A percentile compares a stretch with the other conserved stretches of the same genome.
Evolutionary conservation across 1,140 invertebrate genomes (phyloP).

Genomic region (Akabosia matsudoensis): DNA sequence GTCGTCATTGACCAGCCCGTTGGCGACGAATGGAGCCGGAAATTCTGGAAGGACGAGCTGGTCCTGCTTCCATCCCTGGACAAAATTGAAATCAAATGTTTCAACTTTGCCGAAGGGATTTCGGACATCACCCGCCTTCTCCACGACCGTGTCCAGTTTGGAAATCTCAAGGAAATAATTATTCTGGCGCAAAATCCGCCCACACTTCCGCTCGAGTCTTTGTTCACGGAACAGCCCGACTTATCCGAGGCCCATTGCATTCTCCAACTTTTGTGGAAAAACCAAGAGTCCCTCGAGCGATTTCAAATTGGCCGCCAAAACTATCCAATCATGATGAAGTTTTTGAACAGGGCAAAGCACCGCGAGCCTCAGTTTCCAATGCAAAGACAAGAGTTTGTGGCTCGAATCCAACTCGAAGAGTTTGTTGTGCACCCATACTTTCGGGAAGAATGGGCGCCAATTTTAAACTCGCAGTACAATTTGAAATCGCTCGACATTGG

Average conservation of each 20-base stretch:
- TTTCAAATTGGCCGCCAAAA: slow-evolving; percentile 20
- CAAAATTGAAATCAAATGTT: slow-evolving; percentile 30
- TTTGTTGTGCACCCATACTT: slow-evolving; percentile 28
- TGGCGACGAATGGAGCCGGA: not conserved
- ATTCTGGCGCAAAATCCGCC: slow-evolving; percentile 19
- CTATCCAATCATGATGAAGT: slow-evolving; percentile 19
- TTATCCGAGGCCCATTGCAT: not conserved
- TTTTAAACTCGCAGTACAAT: slow-evolving; percentile 21
- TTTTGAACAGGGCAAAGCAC: not conserved
- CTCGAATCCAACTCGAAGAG: slow-evolving; percentile 15
- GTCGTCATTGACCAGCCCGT: slow-evolving; percentile 17
- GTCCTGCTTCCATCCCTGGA: slow-evolving; percentile 1
- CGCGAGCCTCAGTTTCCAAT: not conserved
- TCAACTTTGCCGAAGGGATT: slow-evolving; percentile 27
- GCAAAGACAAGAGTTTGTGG: not conserved
- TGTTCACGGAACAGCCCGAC: not conserved
- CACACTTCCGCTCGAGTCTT: not conserved
- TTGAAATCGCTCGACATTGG: slow-evolving; percentile 26
- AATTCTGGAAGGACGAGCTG: not conserved
- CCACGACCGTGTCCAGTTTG: not conserved
- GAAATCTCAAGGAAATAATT: not conserved
- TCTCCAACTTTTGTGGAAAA: slow-evolving; percentile 20
- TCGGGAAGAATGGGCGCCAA: slow-evolving; percentile 25
- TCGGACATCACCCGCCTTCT: slow-evolving; percentile 25
- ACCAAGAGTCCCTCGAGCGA: not conserved